phyloP scores from a whole-genome alignment of 2,888 invertebrate genomes.

The Thymelicus acteon region DNA sequence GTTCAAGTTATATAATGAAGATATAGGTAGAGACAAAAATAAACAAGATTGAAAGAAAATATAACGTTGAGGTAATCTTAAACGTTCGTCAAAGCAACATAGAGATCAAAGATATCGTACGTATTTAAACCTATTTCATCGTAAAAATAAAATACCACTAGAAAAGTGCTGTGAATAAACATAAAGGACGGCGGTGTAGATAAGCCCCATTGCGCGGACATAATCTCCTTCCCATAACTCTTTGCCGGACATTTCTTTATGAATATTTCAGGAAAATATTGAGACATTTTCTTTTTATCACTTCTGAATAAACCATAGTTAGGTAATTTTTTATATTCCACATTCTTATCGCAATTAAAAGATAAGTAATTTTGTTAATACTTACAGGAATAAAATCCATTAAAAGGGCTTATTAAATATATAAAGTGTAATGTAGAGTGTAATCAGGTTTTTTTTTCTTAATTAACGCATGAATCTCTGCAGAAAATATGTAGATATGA shows the following conservation, averaged over 20 bases:
- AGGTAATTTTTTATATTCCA: neutral
- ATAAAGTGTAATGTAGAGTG: too few relatives aligned
- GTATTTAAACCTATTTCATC: slow-evolving; percentile 51
- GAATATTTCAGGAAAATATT: slow-evolving; percentile 55
- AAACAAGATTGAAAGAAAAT: slow-evolving; percentile 3
- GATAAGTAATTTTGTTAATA: too few relatives aligned
- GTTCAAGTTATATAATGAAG: too few relatives aligned
- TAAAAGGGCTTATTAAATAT: too few relatives aligned
- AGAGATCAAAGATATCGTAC: slow-evolving; percentile 69
- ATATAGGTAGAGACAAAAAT: neutral
- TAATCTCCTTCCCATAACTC: slow-evolving; percentile 69
- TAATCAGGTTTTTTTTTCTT: too few relatives aligned
- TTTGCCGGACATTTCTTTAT: slow-evolving; percentile 73
- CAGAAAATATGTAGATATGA: too few relatives aligned
- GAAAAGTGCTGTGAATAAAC: slow-evolving; percentile 73
- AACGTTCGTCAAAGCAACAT: slow-evolving; percentile 25
- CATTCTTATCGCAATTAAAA: neutral
- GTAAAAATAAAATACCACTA: slow-evolving; percentile 78
- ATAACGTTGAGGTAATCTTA: slow-evolving; percentile 7
- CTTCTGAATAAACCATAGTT: slow-evolving; percentile 25
- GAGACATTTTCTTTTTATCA: slow-evolving; percentile 34
- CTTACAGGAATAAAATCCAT: too few relatives aligned
- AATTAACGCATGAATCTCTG: too few relatives aligned
- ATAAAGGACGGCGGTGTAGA: slow-evolving; percentile 67
- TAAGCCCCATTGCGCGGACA: slow-evolving; percentile 60